Conservation (phyloP, 2,113 vertebrate genomes). For the Dromas ardeola region DNA sequence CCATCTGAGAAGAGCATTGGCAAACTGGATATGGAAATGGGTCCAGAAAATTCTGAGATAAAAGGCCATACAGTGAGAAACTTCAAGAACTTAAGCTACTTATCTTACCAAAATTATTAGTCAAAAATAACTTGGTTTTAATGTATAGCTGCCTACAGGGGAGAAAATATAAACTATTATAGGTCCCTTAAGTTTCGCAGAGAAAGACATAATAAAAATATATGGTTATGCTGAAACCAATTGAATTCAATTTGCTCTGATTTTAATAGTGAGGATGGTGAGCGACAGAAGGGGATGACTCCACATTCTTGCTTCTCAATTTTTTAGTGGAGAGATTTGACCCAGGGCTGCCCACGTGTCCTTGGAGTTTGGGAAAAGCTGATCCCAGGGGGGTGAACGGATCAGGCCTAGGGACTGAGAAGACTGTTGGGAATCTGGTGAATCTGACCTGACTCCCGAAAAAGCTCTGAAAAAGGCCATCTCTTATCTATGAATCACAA, state of each 20-base stretch:
- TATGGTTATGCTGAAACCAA: neutral
- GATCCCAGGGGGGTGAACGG: rapidly evolving
- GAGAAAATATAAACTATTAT: neutral
- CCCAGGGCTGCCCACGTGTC: rapidly evolving
- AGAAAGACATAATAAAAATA: neutral
- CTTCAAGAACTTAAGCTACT: neutral
- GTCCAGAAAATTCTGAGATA: neutral
- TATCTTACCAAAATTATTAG: neutral
- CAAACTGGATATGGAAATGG: neutral
- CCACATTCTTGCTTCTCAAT: neutral
- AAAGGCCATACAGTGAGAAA: neutral
- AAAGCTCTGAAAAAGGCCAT: rapidly evolving
- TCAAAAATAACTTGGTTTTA: neutral
- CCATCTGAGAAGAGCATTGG: neutral
- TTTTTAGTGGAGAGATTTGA: neutral
- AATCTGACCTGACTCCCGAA: neutral
- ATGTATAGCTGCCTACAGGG: neutral
- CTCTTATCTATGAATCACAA: neutral
- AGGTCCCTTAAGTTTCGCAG: neutral
- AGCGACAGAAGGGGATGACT: neutral
- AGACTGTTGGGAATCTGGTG: neutral
- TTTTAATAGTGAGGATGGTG: neutral
- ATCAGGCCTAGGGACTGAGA: neutral
- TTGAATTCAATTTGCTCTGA: neutral
- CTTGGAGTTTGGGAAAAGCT: neutral